Evolutionary conservation across 2,113 vertebrate species (phyloP).

Genomic region (Leptodactylus fuscus): DNA sequence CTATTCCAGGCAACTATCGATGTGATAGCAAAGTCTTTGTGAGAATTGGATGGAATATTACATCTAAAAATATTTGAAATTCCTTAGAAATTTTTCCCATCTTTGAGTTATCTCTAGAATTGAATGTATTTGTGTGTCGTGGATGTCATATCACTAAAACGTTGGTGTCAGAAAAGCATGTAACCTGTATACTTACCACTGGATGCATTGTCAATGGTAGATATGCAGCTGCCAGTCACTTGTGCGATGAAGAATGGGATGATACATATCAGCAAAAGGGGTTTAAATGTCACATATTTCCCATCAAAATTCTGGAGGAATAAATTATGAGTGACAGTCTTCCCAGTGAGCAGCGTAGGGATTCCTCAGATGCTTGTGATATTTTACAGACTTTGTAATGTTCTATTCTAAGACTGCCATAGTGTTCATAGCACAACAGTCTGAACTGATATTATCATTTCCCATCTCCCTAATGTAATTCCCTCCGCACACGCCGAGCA

Average conservation of each 20-base stretch:
- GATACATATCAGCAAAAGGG: slow-evolving; percentile 32
- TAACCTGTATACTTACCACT: neutral
- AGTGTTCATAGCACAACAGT: slow-evolving; percentile 63
- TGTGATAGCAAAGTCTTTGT: too few relatives aligned
- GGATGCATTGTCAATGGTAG: neutral
- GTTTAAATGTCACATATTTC: slow-evolving; percentile 69
- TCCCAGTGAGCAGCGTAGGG: slow-evolving; percentile 70
- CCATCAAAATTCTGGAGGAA: slow-evolving; percentile 64
- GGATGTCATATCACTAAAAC: neutral
- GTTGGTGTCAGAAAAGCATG: neutral
- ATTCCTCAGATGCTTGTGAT: slow-evolving; percentile 81
- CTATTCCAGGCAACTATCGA: too few relatives aligned
- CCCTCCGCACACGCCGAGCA: slow-evolving; percentile 36
- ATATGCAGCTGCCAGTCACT: neutral
- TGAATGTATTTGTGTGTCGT: neutral
- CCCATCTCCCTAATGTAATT: slow-evolving; percentile 63
- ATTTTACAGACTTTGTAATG: slow-evolving; percentile 74
- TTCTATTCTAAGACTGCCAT: slow-evolving; percentile 72
- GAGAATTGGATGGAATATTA: neutral
- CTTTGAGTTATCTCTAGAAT: neutral
- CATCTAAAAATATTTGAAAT: neutral
- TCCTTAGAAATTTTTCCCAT: neutral
- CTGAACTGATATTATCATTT: slow-evolving; percentile 60
- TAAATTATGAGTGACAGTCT: slow-evolving; percentile 67
- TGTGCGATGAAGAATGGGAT: neutral